A percentile compares a stretch with the other conserved stretches of the same genome.
These are phyloP conservation scores for Rhagophthalmus giganteus DNA, from an alignment of 2,888 invertebrate genomes.

Conservation along the genomic window DNA sequence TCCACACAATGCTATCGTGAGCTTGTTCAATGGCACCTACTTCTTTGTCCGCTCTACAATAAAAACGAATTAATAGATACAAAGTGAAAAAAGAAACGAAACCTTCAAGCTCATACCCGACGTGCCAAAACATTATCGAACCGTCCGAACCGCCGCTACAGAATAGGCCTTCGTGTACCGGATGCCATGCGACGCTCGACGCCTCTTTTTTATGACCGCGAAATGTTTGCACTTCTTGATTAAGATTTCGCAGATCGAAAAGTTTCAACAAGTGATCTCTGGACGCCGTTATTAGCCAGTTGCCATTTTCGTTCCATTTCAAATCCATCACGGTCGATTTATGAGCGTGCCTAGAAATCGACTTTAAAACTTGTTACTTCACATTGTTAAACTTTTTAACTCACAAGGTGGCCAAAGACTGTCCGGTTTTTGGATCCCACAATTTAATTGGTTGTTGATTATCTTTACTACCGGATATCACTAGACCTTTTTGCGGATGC, in stretches of 20 bases:
- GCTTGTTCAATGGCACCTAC: slow-evolving; percentile 98
- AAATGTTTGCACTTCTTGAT: slow-evolving; percentile 94
- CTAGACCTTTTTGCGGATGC: slow-evolving; percentile 97
- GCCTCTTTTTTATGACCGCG: slow-evolving; percentile 99
- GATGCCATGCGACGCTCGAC: slow-evolving; percentile 97
- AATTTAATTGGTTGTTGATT: slow-evolving; percentile 99
- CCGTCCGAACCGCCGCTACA: slow-evolving; percentile 99
- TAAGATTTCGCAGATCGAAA: slow-evolving; percentile 95
- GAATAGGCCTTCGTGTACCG: slow-evolving; percentile 95
- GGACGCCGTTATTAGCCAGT: slow-evolving; percentile 98
- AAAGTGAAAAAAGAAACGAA: too few relatives aligned
- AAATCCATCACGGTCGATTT: slow-evolving; percentile 99
- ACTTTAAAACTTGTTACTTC: too few relatives aligned
- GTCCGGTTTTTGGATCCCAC: slow-evolving; percentile 98
- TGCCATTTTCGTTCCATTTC: slow-evolving; percentile 99
- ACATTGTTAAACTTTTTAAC: too few relatives aligned
- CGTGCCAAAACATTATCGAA: slow-evolving; percentile 98
- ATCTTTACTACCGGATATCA: slow-evolving; percentile 98
- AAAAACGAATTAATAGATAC: too few relatives aligned
- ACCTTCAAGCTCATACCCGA: too few relatives aligned
- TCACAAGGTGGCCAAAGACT: slow-evolving; percentile 90
- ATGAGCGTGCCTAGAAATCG: slow-evolving; percentile 89
- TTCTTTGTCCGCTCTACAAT: slow-evolving; percentile 87
- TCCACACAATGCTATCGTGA: slow-evolving; percentile 99
- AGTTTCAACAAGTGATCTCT: slow-evolving; percentile 95